Evolutionary conservation across 2,113 vertebrate genomes (phyloP).

Genomic region (Felis chaus): DNA sequence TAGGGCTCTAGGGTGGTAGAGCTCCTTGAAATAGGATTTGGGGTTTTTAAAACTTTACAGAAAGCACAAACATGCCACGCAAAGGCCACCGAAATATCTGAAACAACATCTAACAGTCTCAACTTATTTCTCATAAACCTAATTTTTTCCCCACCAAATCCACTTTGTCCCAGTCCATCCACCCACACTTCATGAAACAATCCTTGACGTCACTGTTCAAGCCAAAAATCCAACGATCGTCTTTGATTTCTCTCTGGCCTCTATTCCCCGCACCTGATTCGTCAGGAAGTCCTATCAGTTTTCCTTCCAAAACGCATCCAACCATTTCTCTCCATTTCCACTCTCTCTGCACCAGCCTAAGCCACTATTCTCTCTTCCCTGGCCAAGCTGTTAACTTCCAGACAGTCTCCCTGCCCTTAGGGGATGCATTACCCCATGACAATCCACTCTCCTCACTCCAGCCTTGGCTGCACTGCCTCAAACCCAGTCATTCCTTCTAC

Average conservation of each 20-base stretch:
- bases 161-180: not conserved
- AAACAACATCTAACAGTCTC: not conserved
- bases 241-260: not conserved
- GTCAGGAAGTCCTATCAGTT: not conserved
- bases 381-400: too few relatives aligned
- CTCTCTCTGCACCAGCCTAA: not conserved
- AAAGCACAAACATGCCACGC: not conserved
- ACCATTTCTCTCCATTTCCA: not conserved
- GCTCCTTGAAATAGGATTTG: not conserved
- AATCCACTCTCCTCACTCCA: not conserved
- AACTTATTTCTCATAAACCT: not conserved
- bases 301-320: not conserved
- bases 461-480: too few relatives aligned
- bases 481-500: not conserved
- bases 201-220: not conserved
- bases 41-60: conserved; percentile 15
- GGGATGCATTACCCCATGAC: too few relatives aligned
- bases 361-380: not conserved
- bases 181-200: not conserved
- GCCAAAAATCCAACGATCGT: not conserved
- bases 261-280: not conserved
- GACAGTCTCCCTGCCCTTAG: not conserved
- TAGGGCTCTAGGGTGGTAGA: not conserved
- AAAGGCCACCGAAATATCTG: not conserved
- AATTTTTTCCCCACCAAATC: not conserved